A percentile compares a stretch with the other conserved stretches of the same genome.
phyloP scores from a whole-genome alignment of 2,113 vertebrate genomes.

The Emydocephalus ijimae region DNA sequence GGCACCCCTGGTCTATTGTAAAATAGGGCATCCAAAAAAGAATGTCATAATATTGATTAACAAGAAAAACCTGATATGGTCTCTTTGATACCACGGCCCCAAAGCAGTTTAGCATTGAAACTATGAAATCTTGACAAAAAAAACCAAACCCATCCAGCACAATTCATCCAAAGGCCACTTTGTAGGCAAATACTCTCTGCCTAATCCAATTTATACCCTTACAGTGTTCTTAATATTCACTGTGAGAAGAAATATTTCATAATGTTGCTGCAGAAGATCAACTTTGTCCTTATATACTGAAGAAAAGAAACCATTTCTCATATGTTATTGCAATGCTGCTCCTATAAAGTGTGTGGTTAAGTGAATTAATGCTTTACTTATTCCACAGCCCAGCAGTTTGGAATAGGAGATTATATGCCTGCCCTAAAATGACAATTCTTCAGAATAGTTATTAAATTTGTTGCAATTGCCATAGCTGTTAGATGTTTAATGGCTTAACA shows the following conservation, averaged over 20 bases:
- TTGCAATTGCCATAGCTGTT: background rate
- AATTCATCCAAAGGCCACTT: background rate
- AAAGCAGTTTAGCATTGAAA: background rate
- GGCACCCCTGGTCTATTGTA: background rate
- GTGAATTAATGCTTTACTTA: background rate
- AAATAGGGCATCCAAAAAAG: background rate
- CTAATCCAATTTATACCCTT: background rate
- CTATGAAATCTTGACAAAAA: background rate
- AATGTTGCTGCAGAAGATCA: background rate
- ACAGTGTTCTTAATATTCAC: background rate
- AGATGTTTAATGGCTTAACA: background rate
- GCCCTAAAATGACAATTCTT: background rate
- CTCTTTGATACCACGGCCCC: background rate
- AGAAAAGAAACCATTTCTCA: background rate
- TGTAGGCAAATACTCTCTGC: background rate
- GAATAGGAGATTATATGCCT: background rate
- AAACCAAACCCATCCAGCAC: background rate
- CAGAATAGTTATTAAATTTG: background rate
- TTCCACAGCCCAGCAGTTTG: background rate
- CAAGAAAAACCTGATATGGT: conserved; percentile 8
- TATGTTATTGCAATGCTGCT: background rate
- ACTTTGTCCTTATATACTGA: background rate
- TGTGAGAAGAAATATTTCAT: background rate
- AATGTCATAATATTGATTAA: conserved; percentile 31
- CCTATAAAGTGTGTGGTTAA: background rate